phyloP scores from a whole-genome alignment of 1,140 invertebrate species.

The Tigriopus japonicus region DNA sequence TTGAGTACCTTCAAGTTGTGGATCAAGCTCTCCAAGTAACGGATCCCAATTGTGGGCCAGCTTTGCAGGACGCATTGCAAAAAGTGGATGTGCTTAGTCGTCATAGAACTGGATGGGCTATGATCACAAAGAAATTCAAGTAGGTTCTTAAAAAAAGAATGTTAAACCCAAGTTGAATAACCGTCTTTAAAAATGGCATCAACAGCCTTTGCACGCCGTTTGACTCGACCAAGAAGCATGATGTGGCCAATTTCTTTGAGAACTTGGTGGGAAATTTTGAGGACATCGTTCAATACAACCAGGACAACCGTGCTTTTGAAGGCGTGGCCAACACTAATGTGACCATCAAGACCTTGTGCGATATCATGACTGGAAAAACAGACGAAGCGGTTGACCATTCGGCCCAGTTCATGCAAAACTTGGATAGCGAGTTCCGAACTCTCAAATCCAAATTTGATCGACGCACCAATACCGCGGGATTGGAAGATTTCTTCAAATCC shows the following conservation, averaged over 20 bases:
- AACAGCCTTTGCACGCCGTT: conserved; percentile 19
- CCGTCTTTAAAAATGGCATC: neutral
- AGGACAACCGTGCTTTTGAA: conserved; percentile 59
- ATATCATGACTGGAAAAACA: conserved; percentile 44
- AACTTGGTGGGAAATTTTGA: conserved; percentile 52
- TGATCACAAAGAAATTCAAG: conserved; percentile 18
- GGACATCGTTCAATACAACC: conserved; percentile 81
- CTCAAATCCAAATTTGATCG: too few species aligned
- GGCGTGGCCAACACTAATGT: conserved; percentile 40
- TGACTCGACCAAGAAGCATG: conserved; percentile 27
- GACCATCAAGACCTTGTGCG: conserved; percentile 58
- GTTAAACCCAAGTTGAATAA: conserved; percentile 17
- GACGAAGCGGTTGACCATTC: conserved; percentile 24
- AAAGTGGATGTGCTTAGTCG: conserved; percentile 21
- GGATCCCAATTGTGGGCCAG: conserved; percentile 33
- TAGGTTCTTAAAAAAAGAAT: conserved; percentile 27
- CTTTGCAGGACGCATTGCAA: conserved; percentile 22
- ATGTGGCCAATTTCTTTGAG: conserved; percentile 32
- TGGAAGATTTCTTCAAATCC: conserved; percentile 15
- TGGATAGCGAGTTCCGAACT: too few species aligned
- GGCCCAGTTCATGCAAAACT: conserved; percentile 17
- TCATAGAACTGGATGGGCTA: conserved; percentile 17
- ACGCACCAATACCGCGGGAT: neutral
- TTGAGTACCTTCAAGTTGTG: conserved; percentile 42
- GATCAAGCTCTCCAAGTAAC: conserved; percentile 41